phyloP scores from a whole-genome alignment of 1,140 invertebrate species.

The Nylanderia fulva region DNA sequence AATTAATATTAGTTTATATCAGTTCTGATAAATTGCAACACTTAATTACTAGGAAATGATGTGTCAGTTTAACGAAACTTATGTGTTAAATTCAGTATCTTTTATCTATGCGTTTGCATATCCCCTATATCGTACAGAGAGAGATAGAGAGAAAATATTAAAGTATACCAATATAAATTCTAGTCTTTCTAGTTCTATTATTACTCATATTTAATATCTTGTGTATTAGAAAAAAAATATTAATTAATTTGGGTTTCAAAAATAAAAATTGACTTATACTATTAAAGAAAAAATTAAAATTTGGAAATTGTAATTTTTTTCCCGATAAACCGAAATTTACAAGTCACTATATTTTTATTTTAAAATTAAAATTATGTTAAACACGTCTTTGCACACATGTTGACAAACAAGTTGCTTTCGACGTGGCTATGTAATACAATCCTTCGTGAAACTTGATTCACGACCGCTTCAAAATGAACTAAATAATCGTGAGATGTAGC shows the following conservation, averaged over 20 bases:
- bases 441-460: not conserved
- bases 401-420: conserved; percentile 15
- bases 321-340: not conserved
- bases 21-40: too few relatives aligned
- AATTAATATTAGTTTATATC: too few relatives aligned
- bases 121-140: not conserved
- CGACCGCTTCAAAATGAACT: not conserved
- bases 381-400: not conserved
- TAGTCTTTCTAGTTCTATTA: not conserved
- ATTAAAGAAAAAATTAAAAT: not conserved
- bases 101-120: not conserved
- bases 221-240: not conserved
- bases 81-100: too few relatives aligned
- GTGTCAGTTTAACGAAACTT: too few relatives aligned
- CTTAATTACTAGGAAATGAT: too few relatives aligned
- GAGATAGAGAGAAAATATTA: too few relatives aligned
- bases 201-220: not conserved
- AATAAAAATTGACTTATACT: not conserved
- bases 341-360: not conserved
- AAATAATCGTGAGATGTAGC: not conserved
- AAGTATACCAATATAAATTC: not conserved
- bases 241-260: not conserved
- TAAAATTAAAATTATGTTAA: not conserved
- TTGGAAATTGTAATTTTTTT: not conserved
- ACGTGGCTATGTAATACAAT: conserved; percentile 10